Conservation (phyloP, 2,113 vertebrate species). For the Phalacrocorax carbo region DNA sequence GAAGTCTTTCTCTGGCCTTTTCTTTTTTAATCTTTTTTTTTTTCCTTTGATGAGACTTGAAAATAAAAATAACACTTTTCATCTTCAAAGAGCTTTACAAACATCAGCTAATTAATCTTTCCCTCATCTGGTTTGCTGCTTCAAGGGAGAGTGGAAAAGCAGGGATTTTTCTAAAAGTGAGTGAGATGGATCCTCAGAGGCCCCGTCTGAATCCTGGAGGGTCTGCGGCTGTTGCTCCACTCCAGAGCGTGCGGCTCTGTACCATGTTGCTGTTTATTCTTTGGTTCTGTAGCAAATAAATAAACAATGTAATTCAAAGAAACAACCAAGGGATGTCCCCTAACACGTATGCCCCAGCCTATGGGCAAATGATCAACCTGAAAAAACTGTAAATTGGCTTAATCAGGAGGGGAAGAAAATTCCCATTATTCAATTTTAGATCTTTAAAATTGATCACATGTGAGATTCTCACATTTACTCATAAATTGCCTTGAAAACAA, state of each 20-base stretch:
- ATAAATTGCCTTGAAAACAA: background rate
- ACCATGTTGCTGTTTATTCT: background rate
- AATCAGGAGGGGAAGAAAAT: background rate
- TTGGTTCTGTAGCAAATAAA: constrained; percentile 5
- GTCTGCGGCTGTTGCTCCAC: background rate
- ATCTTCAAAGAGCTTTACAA: constrained; percentile 58
- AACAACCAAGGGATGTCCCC: background rate
- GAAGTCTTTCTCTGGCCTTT: background rate
- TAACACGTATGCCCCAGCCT: background rate
- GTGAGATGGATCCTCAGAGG: constrained; percentile 3
- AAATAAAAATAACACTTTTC: constrained; percentile 55
- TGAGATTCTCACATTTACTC: background rate
- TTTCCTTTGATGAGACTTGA: background rate
- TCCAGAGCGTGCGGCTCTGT: background rate
- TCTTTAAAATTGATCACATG: background rate
- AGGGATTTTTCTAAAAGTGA: constrained; percentile 10
- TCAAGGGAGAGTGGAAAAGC: constrained; percentile 27
- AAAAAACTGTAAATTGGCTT: background rate
- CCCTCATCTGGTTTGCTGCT: background rate
- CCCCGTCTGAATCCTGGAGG: background rate
- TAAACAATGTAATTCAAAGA: background rate
- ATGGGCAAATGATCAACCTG: background rate
- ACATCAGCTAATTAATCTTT: constrained; percentile 52
- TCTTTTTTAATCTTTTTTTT: background rate
- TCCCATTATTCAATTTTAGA: background rate